phyloP scores from a whole-genome alignment of 2,888 invertebrate species.

The Parnassius glacialis region DNA sequence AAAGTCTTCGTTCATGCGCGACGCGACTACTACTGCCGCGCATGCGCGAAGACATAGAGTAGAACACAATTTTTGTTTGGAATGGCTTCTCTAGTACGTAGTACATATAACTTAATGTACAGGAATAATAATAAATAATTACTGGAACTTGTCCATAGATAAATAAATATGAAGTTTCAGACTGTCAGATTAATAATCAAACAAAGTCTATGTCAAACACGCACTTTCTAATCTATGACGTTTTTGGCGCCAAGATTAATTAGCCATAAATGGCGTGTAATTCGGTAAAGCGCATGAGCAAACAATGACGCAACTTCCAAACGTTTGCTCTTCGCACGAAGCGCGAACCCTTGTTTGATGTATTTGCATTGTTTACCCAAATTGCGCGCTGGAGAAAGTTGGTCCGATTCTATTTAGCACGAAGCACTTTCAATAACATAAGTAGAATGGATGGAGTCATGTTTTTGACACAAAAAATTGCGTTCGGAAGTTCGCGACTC shows the following conservation, averaged over 20 bases:
- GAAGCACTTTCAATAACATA: neutral
- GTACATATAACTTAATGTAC: too few species aligned
- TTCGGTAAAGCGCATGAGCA: constrained; percentile 15
- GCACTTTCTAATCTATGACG: constrained; percentile 18
- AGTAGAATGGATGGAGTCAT: constrained; percentile 3
- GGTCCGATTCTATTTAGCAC: constrained; percentile 12
- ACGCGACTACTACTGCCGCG: too few species aligned
- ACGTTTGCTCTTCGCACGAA: constrained; percentile 1
- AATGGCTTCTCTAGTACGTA: too few species aligned
- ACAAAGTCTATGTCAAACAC: too few species aligned
- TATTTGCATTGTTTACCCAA: constrained; percentile 14
- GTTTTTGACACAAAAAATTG: neutral
- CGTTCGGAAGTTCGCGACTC: too few species aligned
- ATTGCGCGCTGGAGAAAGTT: constrained; percentile 15
- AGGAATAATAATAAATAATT: too few species aligned
- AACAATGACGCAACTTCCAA: constrained; percentile 8
- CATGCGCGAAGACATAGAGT: too few species aligned
- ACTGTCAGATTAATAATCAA: constrained; percentile 2
- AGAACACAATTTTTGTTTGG: too few species aligned
- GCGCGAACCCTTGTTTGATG: constrained; percentile 2
- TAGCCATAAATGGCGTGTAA: constrained; percentile 20
- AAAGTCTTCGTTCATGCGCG: too few species aligned
- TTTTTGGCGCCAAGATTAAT: constrained; percentile 17
- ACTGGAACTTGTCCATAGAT: too few species aligned
- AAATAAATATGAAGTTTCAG: too few species aligned